Conservation (phyloP, 2,888 invertebrate genomes). For the Dryobota labecula region DNA sequence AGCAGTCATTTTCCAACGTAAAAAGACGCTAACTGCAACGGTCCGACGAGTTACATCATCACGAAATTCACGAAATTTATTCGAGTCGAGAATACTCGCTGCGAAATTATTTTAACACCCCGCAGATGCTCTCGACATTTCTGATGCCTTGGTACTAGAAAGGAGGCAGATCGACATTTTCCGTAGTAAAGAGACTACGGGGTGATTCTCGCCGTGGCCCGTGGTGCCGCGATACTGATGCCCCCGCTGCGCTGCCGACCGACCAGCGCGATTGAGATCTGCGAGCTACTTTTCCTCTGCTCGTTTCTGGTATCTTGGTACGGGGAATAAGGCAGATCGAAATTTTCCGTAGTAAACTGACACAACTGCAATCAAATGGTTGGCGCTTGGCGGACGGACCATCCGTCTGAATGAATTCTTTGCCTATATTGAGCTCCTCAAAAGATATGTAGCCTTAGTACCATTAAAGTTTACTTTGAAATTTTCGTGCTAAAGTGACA, state of each 20-base stretch:
- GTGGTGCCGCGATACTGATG: too few species aligned
- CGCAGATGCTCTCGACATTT: conserved; percentile 15
- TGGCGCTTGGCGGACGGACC: not conserved
- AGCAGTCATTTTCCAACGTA: conserved; percentile 21
- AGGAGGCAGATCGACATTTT: conserved; percentile 54
- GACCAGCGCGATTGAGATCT: not conserved
- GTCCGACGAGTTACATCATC: not conserved
- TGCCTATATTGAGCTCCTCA: not conserved
- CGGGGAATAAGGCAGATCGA: conserved; percentile 21
- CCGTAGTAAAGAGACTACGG: conserved; percentile 42
- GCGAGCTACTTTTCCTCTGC: not conserved
- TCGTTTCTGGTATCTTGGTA: conserved; percentile 36
- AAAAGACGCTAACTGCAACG: conserved; percentile 14
- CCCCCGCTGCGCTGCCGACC: not conserved
- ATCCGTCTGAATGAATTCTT: not conserved
- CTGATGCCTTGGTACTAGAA: conserved; percentile 35
- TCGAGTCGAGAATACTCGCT: not conserved
- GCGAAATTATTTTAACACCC: not conserved
- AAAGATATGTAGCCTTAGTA: conserved; percentile 54
- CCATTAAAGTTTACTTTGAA: conserved; percentile 54
- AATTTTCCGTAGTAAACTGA: conserved; percentile 43
- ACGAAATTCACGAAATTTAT: conserved; percentile 4
- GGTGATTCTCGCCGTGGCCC: not conserved
- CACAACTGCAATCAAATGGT: conserved; percentile 27
- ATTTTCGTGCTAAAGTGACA: conserved; percentile 48